Base-by-base conservation (phyloP, 2,113 vertebrate species). In the Numida meleagris region DNA sequence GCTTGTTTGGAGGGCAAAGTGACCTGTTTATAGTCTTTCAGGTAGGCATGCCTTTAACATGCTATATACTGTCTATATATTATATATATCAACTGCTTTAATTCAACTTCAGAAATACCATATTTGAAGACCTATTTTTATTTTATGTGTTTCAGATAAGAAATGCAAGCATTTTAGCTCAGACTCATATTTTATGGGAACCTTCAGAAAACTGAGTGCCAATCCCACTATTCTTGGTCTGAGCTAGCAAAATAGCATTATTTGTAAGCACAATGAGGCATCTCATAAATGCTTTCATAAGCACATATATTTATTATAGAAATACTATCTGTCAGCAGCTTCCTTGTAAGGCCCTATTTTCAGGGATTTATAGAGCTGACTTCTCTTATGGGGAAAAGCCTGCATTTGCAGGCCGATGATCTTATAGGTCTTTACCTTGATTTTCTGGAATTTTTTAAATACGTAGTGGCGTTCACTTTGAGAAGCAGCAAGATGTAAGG, bases 291-390 rank as follows among this genome's bases (percentile, higher is more conserved):
- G 78, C 89, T 91, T 94, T 91, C 89, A 87, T 89, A 96, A 95
- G 93, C 27, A 66, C 51, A 73, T 61, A 77, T 63, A 81, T 82
- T 93, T 94, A 92, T 87, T 88, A 89, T 85, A 91, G 91, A 68
- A 95, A 93, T 85, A 82, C 79, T 31, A 57, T 91, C 94, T 94
- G 91, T 93, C 94, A 95, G 65, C 57, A 91, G 38, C 65, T 94
- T 94, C 85, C 46, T 95, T 93, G 80, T 80, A 89, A 96, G 94
- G 82, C 55, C 25, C n/a, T 88, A 15, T 86, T 93, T 96, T 74
- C 72, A 88, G 68, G 85, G 91, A 94, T 94, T 94, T 94, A 75
- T 71, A 77, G 38, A 91, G 72, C 67, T 78, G 73, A 75, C 89
- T 95, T 89, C 88, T 88, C 34, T 74, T 91, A 79, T 79, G 82